Evolutionary conservation across 2,888 invertebrate genomes (phyloP), one percentile per base, ranked within the genome.

Genomic region (Fragum fragum): DNA sequence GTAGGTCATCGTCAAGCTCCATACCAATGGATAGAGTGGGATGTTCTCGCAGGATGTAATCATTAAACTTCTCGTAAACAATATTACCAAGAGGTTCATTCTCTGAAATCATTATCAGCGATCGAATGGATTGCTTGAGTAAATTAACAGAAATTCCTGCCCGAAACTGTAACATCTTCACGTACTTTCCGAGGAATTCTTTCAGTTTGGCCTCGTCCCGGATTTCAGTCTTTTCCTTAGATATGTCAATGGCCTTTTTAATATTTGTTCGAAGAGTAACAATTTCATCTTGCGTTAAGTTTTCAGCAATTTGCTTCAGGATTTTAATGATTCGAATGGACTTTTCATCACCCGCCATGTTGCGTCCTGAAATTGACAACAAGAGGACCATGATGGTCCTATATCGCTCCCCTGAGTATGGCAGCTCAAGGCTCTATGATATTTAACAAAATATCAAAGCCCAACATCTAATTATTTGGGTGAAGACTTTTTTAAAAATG

Each of bases 1-100:
- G 53, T 16, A 74, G 63, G 18, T 61, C 74, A 71, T 72, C 61
- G 42, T 70, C 57, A 61, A 73, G 14, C 1, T 57, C 57, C 21
- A 57, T 57, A 26, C 57, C 57, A 23, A 61, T 61, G 32, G 61
- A 23, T 1, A 61, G 18, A 9, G 61, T 23, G 7, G 61, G 29
- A 16, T 28, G 61, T 61, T 61, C 32, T 18, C 61, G 28, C 3
- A 61, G 29, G n/a, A 32, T 32, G 32, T 32, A 61, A 3, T 61
- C 61, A 18, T n/a, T 32, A 18, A 61, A 32, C 18, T 18, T 32
- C 18, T 61, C 61, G 18, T 32, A 61, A 1, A 61, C n/a, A 32
- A 29, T 26, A 7, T 61, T 61, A 5, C 61, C 61, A 21, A 61
- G 28, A 23, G 29, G 7, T 32, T 61, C 61, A 26, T 61, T 61